Evolutionary conservation across 2,113 vertebrate species (phyloP), one percentile per base, ranked within the genome.

Genomic region (Podarcis muralis): DNA sequence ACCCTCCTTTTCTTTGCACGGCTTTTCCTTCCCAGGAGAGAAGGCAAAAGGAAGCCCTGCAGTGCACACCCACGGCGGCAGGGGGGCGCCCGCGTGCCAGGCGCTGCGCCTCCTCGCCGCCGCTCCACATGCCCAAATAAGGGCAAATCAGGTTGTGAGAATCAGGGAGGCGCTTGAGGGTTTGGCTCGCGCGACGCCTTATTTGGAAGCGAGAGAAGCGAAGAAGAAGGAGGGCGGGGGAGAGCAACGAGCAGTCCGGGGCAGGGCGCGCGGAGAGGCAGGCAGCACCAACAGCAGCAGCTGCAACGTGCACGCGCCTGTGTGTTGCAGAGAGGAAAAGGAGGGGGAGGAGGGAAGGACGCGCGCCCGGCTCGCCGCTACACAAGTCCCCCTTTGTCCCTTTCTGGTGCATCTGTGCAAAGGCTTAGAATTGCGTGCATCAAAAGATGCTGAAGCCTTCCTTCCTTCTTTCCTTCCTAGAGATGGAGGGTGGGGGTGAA

Each of bases 51-150:
- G 22, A 16, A 22, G 35, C 23, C 25, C 37, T 76, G 87, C 80
- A 65, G 5, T 66, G 37, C 69, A 37, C 32, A 3, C 37, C 35
- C 80, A 20, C 71, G 16, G 80, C 80, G 7, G 71, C 80, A 2
- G 32, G 80, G 43, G 30, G 87, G 80, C 80, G 87, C 80, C 9
- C 71, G 69, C 11, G 80, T 15, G 87, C 87, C n/a, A 74, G 48
- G 66, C 68, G 68, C 48, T 18, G 78, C 43, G 18, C 57, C 78
- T 18, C 25, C 78, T 25, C 68, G 68, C 68, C 68, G n/a, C 48
- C 13, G 18, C 80, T 30, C 48, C 48, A 9, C 48, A 83, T 88
- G 87, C 69, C 87, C 87, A 76, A 48, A 88, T 88, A 88, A 83
- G 87, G 87, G 57, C 80, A 88, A 83, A 76, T 43, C 69, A 20